A percentile compares a stretch with the other conserved stretches of the same genome.
phyloP scores from a whole-genome alignment of 2,797 vertebrate genomes.

The Sitta carolinensis region DNA sequence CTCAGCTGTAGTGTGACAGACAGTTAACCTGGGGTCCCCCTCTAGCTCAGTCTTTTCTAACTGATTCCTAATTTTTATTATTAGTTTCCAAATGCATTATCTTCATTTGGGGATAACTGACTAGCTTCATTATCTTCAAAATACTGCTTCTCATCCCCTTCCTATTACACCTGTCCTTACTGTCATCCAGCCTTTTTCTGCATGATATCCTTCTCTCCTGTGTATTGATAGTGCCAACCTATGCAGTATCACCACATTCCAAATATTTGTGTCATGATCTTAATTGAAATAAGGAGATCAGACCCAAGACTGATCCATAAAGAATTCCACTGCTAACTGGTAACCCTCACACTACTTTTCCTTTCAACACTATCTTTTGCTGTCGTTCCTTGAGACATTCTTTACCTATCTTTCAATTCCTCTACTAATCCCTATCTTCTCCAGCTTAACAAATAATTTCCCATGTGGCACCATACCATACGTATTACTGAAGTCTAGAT shows the following conservation, averaged over 20 bases:
- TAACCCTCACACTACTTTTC: not conserved
- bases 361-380: slow-evolving; percentile 51
- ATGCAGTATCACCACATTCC: not conserved
- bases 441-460: slow-evolving; percentile 63
- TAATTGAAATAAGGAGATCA: slow-evolving; percentile 47
- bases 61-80: slow-evolving; percentile 30
- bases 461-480: slow-evolving; percentile 31
- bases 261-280: slow-evolving; percentile 24
- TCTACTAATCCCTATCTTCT: slow-evolving; percentile 61
- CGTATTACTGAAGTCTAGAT: not conserved
- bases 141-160: not conserved
- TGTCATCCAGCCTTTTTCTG: slow-evolving; percentile 33
- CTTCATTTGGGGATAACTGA: slow-evolving; percentile 22
- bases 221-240: slow-evolving; percentile 6
- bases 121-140: slow-evolving; percentile 45
- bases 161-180: not conserved
- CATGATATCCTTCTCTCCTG: not conserved
- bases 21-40: not conserved
- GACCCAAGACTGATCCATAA: slow-evolving; percentile 20
- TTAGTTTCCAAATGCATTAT: slow-evolving; percentile 38
- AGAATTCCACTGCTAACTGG: slow-evolving; percentile 32
- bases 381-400: slow-evolving; percentile 11
- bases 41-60: slow-evolving; percentile 13
- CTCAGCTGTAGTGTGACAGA: not conserved
- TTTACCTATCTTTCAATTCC: slow-evolving; percentile 54